Conservation (phyloP, 1,140 invertebrate species). For the Glossosoma conforme region DNA sequence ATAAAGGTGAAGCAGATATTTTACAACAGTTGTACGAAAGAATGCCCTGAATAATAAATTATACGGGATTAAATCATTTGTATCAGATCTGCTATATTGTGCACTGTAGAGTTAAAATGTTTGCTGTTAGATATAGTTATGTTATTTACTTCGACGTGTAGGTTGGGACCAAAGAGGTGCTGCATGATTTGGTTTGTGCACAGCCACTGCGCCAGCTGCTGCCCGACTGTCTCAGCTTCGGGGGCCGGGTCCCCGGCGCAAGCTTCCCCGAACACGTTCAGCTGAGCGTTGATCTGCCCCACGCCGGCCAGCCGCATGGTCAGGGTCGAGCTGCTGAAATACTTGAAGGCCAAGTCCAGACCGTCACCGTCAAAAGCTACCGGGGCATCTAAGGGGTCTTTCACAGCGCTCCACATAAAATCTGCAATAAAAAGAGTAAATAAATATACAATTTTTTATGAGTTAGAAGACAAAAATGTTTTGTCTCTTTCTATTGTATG, state of each 20-base stretch:
- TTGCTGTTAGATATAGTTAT: too few relatives aligned
- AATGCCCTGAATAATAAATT: too few relatives aligned
- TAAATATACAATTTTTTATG: background rate
- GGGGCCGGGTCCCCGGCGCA: constrained; percentile 80
- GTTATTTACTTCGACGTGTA: constrained; percentile 81
- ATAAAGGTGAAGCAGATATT: too few relatives aligned
- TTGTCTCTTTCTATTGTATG: background rate
- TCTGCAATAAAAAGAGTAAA: constrained; percentile 49
- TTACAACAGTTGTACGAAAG: too few relatives aligned
- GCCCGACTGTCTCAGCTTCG: constrained; percentile 78
- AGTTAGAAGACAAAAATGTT: background rate
- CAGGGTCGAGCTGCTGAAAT: constrained; percentile 87
- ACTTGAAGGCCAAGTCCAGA: constrained; percentile 87
- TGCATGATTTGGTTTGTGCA: constrained; percentile 88
- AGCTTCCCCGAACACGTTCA: constrained; percentile 84
- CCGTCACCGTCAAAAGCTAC: constrained; percentile 85
- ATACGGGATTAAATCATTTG: too few relatives aligned
- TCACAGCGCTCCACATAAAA: constrained; percentile 91
- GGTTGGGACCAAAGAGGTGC: constrained; percentile 92
- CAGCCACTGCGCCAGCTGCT: constrained; percentile 81
- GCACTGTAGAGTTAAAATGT: too few relatives aligned
- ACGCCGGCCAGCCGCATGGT: constrained; percentile 87
- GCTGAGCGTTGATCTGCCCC: constrained; percentile 91
- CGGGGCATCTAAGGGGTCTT: constrained; percentile 84
- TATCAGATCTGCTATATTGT: too few relatives aligned